A percentile compares a stretch with the other conserved stretches of the same genome.
phyloP scores from a whole-genome alignment of 2,888 invertebrate genomes.

The Poecilobothrus nobilitatus region DNA sequence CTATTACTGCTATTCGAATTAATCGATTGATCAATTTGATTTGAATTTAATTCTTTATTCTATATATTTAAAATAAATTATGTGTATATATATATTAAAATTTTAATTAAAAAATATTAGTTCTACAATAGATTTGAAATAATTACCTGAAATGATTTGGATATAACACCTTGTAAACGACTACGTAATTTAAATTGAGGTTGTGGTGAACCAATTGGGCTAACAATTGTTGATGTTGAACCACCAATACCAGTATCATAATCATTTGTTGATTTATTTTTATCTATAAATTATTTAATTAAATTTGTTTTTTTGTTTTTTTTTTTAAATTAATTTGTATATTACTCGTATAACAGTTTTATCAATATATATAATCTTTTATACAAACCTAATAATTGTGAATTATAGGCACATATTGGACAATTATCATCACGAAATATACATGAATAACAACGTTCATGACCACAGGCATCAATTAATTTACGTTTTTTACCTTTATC shows the following conservation, averaged over 20 bases:
- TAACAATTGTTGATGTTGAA: constrained; percentile 44
- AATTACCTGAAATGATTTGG: constrained; percentile 56
- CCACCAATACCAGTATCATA: constrained; percentile 45
- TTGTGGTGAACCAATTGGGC: constrained; percentile 46
- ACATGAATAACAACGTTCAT: constrained; percentile 91
- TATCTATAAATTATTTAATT: background rate
- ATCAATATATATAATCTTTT: background rate
- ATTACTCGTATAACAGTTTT: too few species aligned
- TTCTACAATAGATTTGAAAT: constrained; percentile 23
- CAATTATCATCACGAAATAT: constrained; percentile 88
- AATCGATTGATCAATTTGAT: constrained; percentile 19
- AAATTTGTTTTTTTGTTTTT: too few species aligned
- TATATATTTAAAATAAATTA: constrained; percentile 8
- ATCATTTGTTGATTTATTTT: constrained; percentile 32
- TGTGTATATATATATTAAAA: constrained; percentile 2
- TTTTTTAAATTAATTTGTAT: too few species aligned
- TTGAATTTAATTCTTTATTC: constrained; percentile 16
- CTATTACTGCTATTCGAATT: constrained; percentile 25
- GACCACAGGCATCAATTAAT: constrained; percentile 90
- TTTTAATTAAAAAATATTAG: constrained; percentile 17
- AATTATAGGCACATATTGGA: constrained; percentile 59
- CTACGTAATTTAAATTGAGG: constrained; percentile 50
- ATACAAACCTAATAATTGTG: constrained; percentile 3
- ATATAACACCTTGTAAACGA: constrained; percentile 59
- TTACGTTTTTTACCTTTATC: constrained; percentile 94